A percentile compares a stretch with the other conserved stretches of the same genome.
Evolutionary conservation across 2,797 vertebrate genomes (phyloP).

Genomic region (Onychomys torridus): DNA sequence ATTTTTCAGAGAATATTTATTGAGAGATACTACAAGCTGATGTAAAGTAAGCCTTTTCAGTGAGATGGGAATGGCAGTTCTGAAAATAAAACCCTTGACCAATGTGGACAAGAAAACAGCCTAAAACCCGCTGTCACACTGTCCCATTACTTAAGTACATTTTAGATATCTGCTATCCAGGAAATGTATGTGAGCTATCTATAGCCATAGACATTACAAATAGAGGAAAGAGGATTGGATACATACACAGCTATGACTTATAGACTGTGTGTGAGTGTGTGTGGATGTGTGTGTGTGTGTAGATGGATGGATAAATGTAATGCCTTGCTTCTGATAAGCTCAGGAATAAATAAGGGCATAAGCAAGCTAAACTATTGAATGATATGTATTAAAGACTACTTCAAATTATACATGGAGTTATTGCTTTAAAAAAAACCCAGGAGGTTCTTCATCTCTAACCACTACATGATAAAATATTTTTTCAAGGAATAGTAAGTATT

Average conservation of each 20-base stretch:
- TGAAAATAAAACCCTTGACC: neutral
- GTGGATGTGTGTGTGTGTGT: neutral
- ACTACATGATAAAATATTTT: slow-evolving; percentile 17
- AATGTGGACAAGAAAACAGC: neutral
- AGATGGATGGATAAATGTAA: too few species aligned
- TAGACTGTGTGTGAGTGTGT: neutral
- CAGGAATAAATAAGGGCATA: neutral
- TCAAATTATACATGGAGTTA: neutral
- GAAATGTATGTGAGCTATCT: neutral
- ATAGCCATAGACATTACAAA: neutral
- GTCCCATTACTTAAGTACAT: neutral
- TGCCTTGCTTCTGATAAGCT: neutral
- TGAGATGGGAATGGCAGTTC: neutral
- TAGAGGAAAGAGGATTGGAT: neutral
- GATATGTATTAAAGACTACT: neutral
- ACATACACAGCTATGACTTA: too few species aligned
- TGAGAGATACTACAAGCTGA: neutral
- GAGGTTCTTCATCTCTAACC: neutral
- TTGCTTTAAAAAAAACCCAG: neutral
- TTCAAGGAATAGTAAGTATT: neutral
- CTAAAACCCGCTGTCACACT: neutral
- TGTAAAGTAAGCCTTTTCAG: neutral
- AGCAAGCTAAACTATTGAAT: neutral
- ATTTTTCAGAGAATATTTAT: neutral
- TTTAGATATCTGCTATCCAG: neutral